Evolutionary conservation across 2,888 invertebrate species (phyloP).

Genomic region (Schrankia costaestrigalis): DNA sequence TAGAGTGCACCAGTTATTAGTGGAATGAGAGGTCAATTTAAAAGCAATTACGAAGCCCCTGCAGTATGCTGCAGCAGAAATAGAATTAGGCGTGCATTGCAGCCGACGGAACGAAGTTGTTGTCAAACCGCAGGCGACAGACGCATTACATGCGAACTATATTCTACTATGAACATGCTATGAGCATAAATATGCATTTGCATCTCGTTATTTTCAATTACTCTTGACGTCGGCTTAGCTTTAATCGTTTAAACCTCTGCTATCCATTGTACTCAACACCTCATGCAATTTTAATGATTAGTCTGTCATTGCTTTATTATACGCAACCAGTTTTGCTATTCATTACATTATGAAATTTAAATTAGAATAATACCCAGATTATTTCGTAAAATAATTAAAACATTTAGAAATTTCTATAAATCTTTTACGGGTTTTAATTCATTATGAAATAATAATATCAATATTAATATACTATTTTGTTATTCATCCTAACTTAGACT

Average conservation of each 20-base stretch:
- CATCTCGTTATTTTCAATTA: conserved; percentile 71
- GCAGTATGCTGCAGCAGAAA: conserved; percentile 17
- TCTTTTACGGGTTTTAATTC: too few species aligned
- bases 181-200: conserved; percentile 63
- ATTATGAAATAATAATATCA: too few species aligned
- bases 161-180: conserved; percentile 13
- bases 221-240: conserved; percentile 45
- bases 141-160: conserved; percentile 15
- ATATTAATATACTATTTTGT: too few species aligned
- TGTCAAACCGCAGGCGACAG: conserved; percentile 14
- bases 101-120: conserved; percentile 1
- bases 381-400: not conserved
- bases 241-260: conserved; percentile 41
- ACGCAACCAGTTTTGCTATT: conserved; percentile 29
- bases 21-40: conserved; percentile 21
- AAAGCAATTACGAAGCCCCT: conserved; percentile 25
- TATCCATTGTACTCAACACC: conserved; percentile 44
- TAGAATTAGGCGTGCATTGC: conserved; percentile 18
- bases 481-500: too few species aligned
- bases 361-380: too few species aligned
- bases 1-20: too few species aligned
- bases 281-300: conserved; percentile 56
- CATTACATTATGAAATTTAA: conserved; percentile 30
- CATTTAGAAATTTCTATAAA: too few species aligned
- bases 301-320: conserved; percentile 41